Percentiles rank a stretch among this genome's conserved stretches.
Evolutionary conservation across 92 coral and sea anemone species (phyloP).

Genomic region (Palythoa caribaeorum): DNA sequence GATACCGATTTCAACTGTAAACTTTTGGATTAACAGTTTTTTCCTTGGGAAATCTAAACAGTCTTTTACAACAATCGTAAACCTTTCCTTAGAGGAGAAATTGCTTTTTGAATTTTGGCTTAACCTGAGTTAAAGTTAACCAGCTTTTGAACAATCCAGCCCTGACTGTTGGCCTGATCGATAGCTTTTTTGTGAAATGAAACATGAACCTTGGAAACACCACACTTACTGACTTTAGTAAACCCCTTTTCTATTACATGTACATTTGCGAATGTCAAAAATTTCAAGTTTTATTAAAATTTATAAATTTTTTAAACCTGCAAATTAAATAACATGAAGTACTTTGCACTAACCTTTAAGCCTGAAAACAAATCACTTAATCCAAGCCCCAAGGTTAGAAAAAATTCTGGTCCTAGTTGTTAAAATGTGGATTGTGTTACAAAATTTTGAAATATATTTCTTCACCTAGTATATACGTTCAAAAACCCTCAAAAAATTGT

Average conservation of each 20-base stretch:
- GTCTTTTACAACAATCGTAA: too few relatives aligned
- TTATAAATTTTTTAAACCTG: slow-evolving; percentile 3
- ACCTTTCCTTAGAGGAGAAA: too few relatives aligned
- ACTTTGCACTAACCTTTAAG: not conserved
- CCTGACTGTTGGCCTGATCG: not conserved
- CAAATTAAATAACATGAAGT: not conserved
- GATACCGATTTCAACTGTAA: too few relatives aligned
- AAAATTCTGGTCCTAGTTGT: not conserved
- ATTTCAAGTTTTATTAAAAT: not conserved
- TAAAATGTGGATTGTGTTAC: not conserved
- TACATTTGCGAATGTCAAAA: not conserved
- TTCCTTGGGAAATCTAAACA: too few relatives aligned
- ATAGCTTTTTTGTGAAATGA: not conserved
- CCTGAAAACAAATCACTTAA: not conserved
- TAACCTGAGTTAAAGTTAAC: too few relatives aligned
- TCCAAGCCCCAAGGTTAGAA: not conserved
- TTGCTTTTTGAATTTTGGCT: too few relatives aligned
- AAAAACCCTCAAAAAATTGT: not conserved
- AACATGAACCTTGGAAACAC: not conserved
- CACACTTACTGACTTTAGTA: not conserved
- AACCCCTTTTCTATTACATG: slow-evolving; percentile 6
- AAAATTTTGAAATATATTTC: not conserved
- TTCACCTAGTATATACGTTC: too few relatives aligned
- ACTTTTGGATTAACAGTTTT: too few relatives aligned
- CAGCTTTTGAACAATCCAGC: too few relatives aligned